Percentiles rank a stretch among this genome's conserved stretches.
Evolutionary conservation across 2,888 invertebrate genomes (phyloP).

Genomic region (Andrena fulva): DNA sequence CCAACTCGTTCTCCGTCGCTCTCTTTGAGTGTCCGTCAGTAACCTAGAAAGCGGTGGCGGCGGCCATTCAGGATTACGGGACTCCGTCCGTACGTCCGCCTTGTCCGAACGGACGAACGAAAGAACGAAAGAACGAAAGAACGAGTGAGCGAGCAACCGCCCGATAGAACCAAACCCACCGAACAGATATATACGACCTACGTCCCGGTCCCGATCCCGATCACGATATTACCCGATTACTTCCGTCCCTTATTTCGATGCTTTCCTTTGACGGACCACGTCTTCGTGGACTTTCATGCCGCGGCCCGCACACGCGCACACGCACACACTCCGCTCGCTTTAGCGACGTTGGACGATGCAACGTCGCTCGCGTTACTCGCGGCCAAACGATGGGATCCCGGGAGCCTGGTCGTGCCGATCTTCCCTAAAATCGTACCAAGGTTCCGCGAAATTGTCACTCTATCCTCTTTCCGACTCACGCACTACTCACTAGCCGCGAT

Average conservation of each 20-base stretch:
- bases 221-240: conserved; percentile 11
- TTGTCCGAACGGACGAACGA: conserved; percentile 50
- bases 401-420: conserved; percentile 3
- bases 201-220: conserved; percentile 16
- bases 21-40: conserved; percentile 78
- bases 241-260: not conserved
- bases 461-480: conserved; percentile 43
- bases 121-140: too few species aligned
- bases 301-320: conserved; percentile 53
- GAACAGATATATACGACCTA: conserved; percentile 28
- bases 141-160: not conserved
- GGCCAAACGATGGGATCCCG: not conserved
- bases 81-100: conserved; percentile 72
- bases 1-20: conserved; percentile 46
- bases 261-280: conserved; percentile 17
- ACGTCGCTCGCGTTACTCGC: conserved; percentile 28
- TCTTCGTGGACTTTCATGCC: conserved; percentile 45
- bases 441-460: conserved; percentile 56
- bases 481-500: conserved; percentile 60
- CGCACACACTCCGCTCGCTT: conserved; percentile 33
- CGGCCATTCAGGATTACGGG: conserved; percentile 81
- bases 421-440: conserved; percentile 22
- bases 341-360: conserved; percentile 31
- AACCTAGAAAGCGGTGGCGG: conserved; percentile 81
- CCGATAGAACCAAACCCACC: conserved; percentile 39